Evolutionary conservation across 35 echinoderm and acorn worm genomes (phyloP).

Genomic region (Apostichopus japonicus): DNA sequence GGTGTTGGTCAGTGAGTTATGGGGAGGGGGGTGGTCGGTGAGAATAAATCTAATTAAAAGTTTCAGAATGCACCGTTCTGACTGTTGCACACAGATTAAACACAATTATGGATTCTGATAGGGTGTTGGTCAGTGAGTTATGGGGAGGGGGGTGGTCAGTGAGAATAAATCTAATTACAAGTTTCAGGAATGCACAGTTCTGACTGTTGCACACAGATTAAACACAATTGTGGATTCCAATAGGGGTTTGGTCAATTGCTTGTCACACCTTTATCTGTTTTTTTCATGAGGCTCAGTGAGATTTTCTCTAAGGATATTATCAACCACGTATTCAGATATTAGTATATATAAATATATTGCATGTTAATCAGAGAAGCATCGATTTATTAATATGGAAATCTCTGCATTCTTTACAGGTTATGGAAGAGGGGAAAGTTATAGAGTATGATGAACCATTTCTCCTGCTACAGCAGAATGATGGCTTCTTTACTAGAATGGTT

Average conservation of each 20-base stretch:
- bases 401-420: constrained; percentile 43
- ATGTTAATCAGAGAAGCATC: not conserved
- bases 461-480: constrained; percentile 74
- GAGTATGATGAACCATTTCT: constrained; percentile 94
- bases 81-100: constrained; percentile 64
- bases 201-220: no score
- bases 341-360: not conserved
- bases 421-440: constrained; percentile 75
- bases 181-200: no score
- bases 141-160: no score
- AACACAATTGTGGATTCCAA: no score
- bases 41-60: no score
- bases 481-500: constrained; percentile 76
- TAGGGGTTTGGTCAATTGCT: no score
- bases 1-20: no score
- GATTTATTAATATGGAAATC: not conserved
- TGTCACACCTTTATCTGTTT: no score
- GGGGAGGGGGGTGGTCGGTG: no score
- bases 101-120: constrained; percentile 61
- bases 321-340: not conserved
- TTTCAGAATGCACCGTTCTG: not conserved
- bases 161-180: no score
- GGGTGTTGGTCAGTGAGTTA: constrained; percentile 48
- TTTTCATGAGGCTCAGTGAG: no score
- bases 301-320: not conserved